Evolutionary conservation across 1,140 invertebrate species (phyloP), one percentile per base, ranked within the genome.

Genomic region (Eubasilissa regina): DNA sequence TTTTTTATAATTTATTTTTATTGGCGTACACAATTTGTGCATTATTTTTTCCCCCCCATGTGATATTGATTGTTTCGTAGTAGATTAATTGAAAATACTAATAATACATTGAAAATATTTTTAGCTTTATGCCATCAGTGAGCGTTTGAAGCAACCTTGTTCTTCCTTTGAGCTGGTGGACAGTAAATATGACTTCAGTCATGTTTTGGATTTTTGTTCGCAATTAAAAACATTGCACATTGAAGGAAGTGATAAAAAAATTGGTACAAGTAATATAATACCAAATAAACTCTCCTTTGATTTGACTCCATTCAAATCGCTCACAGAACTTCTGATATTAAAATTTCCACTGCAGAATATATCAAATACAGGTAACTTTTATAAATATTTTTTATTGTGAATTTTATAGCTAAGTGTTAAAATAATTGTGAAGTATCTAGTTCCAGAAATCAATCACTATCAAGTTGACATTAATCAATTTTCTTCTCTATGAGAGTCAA

Each of bases 131-230:
- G 95, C 97, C 19, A 94, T 98, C 62, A 96, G 94, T 84, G 94
- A 97, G 86, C 90, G 97, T 83, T 90, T 97, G 10, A 95, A 95
- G 86, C 91, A 96, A 81, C 94, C 96, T 0, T 95, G 96, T 86
- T 94, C 96, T 17, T 89, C 92, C 3, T 88, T 92, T 66, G 92
- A 94, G 88, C 92, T 93, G 60, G 87, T 91, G 75, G 93, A 93
- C 79, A 86, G 87, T 73, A 90, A 90, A 85, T 93, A 93, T 84
- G 95, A 98, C 87, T 94, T 98, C 79, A 96, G 95, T 83, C 95
- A 98, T 85, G 93, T 98, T 7, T 85, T 98, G 73, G 97, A 98
- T 85, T 96, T 97, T 85, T 95, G 95, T 85, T 94, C 94, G 0
- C 93, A 95, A 83, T 84, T 97, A 9, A 90, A 89, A 17, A 89